Percentiles rank a stretch among this genome's conserved stretches.
phyloP scores from a whole-genome alignment of 1,140 invertebrate species.

The Periplaneta americana region DNA sequence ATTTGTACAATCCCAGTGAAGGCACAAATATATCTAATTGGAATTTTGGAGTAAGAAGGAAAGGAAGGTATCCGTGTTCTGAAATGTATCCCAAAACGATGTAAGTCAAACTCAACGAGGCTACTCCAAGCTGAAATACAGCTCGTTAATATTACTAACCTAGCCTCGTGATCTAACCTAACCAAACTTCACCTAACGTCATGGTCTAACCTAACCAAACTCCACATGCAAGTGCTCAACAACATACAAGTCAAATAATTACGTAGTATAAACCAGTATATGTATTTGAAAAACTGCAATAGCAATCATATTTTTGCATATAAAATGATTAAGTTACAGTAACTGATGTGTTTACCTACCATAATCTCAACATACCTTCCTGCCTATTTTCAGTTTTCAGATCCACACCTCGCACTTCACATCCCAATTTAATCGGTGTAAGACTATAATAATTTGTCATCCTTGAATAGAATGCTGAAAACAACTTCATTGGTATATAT shows the following conservation, averaged over 20 bases:
- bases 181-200: too few species aligned
- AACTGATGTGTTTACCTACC: not conserved
- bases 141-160: too few species aligned
- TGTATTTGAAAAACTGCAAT: not conserved
- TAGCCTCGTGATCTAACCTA: too few species aligned
- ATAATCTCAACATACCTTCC: slow-evolving; percentile 25
- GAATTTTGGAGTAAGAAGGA: too few species aligned
- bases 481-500: not conserved
- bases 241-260: not conserved
- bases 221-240: not conserved
- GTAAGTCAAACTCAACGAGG: too few species aligned
- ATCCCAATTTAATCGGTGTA: slow-evolving; percentile 30
- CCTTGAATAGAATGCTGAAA: not conserved
- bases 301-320: not conserved
- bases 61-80: too few species aligned
- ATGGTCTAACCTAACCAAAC: not conserved
- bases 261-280: not conserved
- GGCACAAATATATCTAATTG: too few species aligned
- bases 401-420: slow-evolving; percentile 36
- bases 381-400: slow-evolving; percentile 33
- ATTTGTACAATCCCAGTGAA: too few species aligned
- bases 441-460: slow-evolving; percentile 25
- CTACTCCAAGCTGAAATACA: too few species aligned
- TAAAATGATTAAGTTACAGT: not conserved
- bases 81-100: too few species aligned